These are phyloP conservation scores for Theodoxus fluviatilis DNA, from an alignment of 2,888 invertebrate species.

Conservation along the genomic window DNA sequence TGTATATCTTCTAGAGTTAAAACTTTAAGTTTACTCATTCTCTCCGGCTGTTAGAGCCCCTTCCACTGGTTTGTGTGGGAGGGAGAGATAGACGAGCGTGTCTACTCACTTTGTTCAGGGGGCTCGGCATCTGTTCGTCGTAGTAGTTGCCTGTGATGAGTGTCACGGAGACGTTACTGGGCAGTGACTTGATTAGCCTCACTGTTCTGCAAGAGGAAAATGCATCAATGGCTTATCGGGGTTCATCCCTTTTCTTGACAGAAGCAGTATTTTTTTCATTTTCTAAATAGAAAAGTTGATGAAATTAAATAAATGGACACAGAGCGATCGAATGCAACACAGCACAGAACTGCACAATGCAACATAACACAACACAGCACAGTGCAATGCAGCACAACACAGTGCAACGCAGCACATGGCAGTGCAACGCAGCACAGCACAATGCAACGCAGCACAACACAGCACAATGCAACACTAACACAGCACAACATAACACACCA, in stretches of 20 bases:
- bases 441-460: neutral
- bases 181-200: slow-evolving; percentile 52
- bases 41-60: no score
- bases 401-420: neutral
- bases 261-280: no score
- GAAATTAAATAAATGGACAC: no score
- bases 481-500: neutral
- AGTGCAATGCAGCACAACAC: neutral
- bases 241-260: no score
- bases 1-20: no score
- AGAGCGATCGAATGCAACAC: no score
- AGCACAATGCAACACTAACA: neutral
- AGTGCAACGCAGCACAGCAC: neutral
- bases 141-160: slow-evolving; percentile 62
- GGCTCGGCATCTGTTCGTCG: slow-evolving; percentile 60
- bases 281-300: no score
- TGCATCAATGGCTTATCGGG: no score
- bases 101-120: slow-evolving; percentile 55
- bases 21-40: neutral
- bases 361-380: neutral
- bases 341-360: neutral
- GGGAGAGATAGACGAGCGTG: no score
- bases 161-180: slow-evolving; percentile 57
- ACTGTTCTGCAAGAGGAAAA: slow-evolving; percentile 49
- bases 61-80: no score